Percentiles rank a stretch among this genome's conserved stretches.
These are phyloP conservation scores for Brachionus asplanchnoidis DNA, from an alignment of 1,140 invertebrate species.

Conservation along the genomic window DNA sequence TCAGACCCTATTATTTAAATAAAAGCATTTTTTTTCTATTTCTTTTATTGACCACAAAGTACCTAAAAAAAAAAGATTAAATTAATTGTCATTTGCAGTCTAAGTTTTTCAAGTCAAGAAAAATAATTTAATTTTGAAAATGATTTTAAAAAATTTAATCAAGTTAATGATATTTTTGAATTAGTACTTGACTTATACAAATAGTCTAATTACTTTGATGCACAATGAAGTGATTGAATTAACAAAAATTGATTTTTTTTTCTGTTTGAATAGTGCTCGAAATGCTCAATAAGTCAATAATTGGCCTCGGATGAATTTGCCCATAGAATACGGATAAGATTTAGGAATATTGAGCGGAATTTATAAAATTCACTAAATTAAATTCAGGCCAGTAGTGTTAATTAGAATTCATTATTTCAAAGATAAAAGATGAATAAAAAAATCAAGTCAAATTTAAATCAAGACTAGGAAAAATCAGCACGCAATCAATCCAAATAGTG, in stretches of 20 bases:
- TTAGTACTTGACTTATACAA: not conserved
- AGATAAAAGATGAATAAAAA: constrained; percentile 4
- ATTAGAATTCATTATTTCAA: not conserved
- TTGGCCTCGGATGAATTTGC: not conserved
- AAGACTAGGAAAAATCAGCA: not conserved
- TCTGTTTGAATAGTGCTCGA: not conserved
- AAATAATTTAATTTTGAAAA: not conserved
- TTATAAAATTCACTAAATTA: not conserved
- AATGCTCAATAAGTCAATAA: not conserved
- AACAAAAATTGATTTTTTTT: not conserved
- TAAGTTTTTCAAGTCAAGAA: not conserved
- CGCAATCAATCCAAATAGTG: not conserved
- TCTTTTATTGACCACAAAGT: not conserved
- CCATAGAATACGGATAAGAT: not conserved
- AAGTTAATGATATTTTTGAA: not conserved
- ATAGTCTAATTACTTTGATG: not conserved
- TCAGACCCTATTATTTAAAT: not conserved
- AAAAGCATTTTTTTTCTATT: not conserved
- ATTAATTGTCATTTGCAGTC: not conserved
- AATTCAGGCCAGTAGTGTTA: not conserved
- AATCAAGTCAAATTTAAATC: not conserved
- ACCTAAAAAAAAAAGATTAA: not conserved
- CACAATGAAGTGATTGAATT: not conserved
- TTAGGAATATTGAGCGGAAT: not conserved
- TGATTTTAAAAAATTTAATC: not conserved